Evolutionary conservation across 2,888 invertebrate species (phyloP).

Genomic region (Timandra comae): DNA sequence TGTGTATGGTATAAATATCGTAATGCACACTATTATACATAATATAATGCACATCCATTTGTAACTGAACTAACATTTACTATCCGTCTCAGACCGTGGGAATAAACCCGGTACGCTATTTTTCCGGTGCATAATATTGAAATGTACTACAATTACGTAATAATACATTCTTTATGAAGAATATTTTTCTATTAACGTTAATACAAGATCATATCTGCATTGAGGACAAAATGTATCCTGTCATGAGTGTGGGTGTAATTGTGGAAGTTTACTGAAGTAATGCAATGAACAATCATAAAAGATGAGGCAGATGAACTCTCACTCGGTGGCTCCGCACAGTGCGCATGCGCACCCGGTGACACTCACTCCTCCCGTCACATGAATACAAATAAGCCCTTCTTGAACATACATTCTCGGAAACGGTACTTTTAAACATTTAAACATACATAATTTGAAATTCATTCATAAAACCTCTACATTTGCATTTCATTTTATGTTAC

Average conservation of each 20-base stretch:
- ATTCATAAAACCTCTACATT: no score
- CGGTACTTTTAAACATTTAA: neutral
- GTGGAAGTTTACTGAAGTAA: neutral
- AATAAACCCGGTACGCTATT: slow-evolving; percentile 23
- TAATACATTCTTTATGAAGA: neutral
- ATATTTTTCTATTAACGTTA: no score
- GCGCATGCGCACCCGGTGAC: slow-evolving; percentile 6
- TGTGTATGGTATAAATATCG: no score
- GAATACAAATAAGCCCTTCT: slow-evolving; percentile 24
- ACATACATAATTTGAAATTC: no score
- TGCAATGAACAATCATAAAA: no score
- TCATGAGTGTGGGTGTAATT: neutral
- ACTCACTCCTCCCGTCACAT: slow-evolving; percentile 12
- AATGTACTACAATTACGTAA: slow-evolving; percentile 2
- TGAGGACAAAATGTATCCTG: no score
- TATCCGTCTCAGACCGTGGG: slow-evolving; percentile 14
- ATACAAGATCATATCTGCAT: no score
- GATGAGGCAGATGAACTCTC: slow-evolving; percentile 14
- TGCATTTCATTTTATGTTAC: no score
- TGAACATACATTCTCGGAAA: neutral
- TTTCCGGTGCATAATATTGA: slow-evolving; percentile 16
- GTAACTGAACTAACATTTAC: neutral
- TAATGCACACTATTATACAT: no score
- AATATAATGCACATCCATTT: neutral
- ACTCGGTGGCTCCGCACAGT: slow-evolving; percentile 1